Conservation (phyloP, 2,797 vertebrate genomes). For the Neomorphus geoffroyi region DNA sequence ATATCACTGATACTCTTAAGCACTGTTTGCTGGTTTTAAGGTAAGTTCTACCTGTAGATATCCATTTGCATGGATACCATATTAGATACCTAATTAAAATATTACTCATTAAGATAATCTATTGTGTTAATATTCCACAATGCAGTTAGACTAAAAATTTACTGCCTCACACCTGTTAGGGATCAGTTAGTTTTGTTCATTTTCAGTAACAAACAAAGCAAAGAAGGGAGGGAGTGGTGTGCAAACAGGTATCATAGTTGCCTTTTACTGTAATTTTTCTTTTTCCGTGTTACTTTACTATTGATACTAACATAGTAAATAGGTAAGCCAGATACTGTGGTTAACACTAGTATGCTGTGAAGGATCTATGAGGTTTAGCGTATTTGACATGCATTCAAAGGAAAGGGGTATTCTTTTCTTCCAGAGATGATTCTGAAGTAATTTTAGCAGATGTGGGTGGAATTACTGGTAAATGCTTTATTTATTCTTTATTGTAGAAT, state of each 20-base stretch:
- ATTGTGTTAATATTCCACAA: neutral
- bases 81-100: neutral
- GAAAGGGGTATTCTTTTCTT: slow-evolving; percentile 15
- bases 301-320: neutral
- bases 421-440: slow-evolving; percentile 16
- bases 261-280: neutral
- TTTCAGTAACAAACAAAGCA: neutral
- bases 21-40: neutral
- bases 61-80: neutral
- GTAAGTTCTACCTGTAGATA: neutral
- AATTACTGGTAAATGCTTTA: slow-evolving; percentile 51
- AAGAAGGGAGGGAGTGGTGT: accelerated
- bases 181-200: neutral
- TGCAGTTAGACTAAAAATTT: neutral
- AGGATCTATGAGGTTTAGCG: neutral
- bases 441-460: slow-evolving; percentile 61
- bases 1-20: neutral
- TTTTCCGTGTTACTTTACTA: neutral
- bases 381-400: neutral
- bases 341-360: neutral
- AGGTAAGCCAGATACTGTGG: neutral
- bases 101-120: neutral
- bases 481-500: slow-evolving; percentile 53
- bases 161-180: neutral
- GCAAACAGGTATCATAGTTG: neutral